Conservation (phyloP, 2,888 invertebrate species). For the Falcaria lacertinaria region DNA sequence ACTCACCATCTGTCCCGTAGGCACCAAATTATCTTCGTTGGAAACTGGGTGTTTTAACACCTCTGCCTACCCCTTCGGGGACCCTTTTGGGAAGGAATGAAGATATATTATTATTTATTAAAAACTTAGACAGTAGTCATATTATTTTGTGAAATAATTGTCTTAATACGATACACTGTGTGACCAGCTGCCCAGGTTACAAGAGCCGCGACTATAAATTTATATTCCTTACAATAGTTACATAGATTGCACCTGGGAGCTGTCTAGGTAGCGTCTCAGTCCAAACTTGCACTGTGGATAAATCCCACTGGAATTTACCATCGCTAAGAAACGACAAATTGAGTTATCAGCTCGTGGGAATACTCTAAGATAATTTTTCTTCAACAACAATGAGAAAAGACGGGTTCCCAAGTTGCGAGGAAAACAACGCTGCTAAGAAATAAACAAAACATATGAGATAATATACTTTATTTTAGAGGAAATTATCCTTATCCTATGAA, state of each 20-base stretch:
- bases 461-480: too few relatives aligned
- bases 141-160: too few relatives aligned
- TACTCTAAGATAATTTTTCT: slow-evolving; percentile 38
- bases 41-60: too few relatives aligned
- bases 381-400: slow-evolving; percentile 14
- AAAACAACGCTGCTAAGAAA: too few relatives aligned
- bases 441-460: too few relatives aligned
- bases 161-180: slow-evolving; percentile 34
- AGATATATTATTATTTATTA: too few relatives aligned
- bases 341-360: slow-evolving; percentile 50
- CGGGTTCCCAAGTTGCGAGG: background rate
- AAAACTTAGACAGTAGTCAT: too few relatives aligned
- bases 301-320: slow-evolving; percentile 49
- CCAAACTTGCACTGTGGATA: slow-evolving; percentile 56
- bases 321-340: slow-evolving; percentile 51
- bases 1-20: too few relatives aligned
- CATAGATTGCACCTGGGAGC: slow-evolving; percentile 70
- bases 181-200: slow-evolving; percentile 26
- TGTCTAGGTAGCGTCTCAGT: slow-evolving; percentile 54
- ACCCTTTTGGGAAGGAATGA: too few relatives aligned
- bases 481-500: too few relatives aligned
- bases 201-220: slow-evolving; percentile 58
- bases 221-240: slow-evolving; percentile 69
- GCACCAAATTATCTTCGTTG: too few relatives aligned
- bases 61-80: too few relatives aligned